phyloP scores from a whole-genome alignment of 1,140 invertebrate species.

The Calosoma granatense region DNA sequence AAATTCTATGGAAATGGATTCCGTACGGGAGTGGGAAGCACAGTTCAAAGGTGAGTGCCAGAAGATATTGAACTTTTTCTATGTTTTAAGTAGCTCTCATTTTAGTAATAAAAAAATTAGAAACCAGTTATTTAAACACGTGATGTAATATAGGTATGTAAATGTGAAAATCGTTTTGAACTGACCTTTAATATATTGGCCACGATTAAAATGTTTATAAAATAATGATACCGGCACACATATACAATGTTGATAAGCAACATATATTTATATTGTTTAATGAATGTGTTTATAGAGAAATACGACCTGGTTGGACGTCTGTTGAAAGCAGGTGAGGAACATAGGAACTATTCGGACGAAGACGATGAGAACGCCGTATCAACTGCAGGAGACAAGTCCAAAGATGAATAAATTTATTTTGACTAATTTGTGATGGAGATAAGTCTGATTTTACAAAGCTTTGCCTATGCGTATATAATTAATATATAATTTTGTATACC shows the following conservation, averaged over 20 bases:
- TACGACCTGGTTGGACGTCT: constrained; percentile 88
- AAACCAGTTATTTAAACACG: too few relatives aligned
- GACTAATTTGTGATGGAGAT: neutral
- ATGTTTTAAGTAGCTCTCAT: neutral
- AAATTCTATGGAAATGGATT: constrained; percentile 74
- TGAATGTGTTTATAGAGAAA: constrained; percentile 78
- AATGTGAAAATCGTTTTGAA: neutral
- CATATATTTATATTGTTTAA: neutral
- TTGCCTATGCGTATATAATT: too few relatives aligned
- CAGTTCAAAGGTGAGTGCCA: constrained; percentile 85
- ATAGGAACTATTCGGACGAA: constrained; percentile 86
- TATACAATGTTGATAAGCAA: too few relatives aligned
- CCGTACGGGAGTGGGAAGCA: constrained; percentile 89
- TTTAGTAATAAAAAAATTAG: too few relatives aligned
- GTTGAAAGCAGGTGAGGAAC: constrained; percentile 82
- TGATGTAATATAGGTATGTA: too few relatives aligned
- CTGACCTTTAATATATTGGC: too few relatives aligned
- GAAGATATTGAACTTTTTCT: too few relatives aligned
- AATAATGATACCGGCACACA: too few relatives aligned
- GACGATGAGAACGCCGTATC: constrained; percentile 57
- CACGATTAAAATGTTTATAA: too few relatives aligned
- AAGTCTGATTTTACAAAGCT: constrained; percentile 1
- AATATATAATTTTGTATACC: too few relatives aligned
- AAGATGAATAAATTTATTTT: constrained; percentile 25
- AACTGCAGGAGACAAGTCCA: constrained; percentile 21